Evolutionary conservation across 2,888 invertebrate genomes (phyloP), one percentile per base, ranked within the genome.

Genomic region (Papilio demoleus): DNA sequence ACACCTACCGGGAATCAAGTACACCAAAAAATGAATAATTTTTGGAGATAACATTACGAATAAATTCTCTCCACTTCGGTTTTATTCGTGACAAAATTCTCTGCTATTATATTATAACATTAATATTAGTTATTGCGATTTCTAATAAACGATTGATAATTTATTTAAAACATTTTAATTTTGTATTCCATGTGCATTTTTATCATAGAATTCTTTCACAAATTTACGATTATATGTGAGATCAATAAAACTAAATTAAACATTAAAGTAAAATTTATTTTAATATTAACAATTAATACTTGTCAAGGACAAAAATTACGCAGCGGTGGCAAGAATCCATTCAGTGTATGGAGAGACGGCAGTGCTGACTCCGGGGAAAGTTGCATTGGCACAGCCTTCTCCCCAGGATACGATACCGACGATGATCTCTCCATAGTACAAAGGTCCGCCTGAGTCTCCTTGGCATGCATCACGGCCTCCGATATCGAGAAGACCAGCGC

Each of bases 401-500:
- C 93, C 93, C 88, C 92, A 93, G 65, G 93, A 93, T 14, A 92
- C 86, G 60, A 93, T 75, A 17, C 93, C 93, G 64, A 93, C 77
- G 69, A 90, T 77, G 65, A 81, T 70, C 19, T 86, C 73, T n/a
- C 74, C 75, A 72, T 73, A 85, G 75, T 86, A 88, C 67, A 93
- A 75, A 24, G 93, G 93, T 40, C 93, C 93, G 2, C 93, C 93
- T 58, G 90, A 88, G 79, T 93, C 93, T 62, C 90, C 93, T 79
- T 88, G 84, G 71, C 88, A 88, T 2, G 85, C 83, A 66, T 83
- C 87, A 9, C 65, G 70, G 2, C 85, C 86, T 2, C 85, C 87
- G 0, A 79, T 67, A 56, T 80, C 80, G 4, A 82, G 70, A 2
- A 82, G 17, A 56, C 88, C 87, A 66, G 86, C 84, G 70, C 89